Evolutionary conservation across 2,888 invertebrate species (phyloP), one percentile per base, ranked within the genome.

Genomic region (Dasysyrphus tricinctus): DNA sequence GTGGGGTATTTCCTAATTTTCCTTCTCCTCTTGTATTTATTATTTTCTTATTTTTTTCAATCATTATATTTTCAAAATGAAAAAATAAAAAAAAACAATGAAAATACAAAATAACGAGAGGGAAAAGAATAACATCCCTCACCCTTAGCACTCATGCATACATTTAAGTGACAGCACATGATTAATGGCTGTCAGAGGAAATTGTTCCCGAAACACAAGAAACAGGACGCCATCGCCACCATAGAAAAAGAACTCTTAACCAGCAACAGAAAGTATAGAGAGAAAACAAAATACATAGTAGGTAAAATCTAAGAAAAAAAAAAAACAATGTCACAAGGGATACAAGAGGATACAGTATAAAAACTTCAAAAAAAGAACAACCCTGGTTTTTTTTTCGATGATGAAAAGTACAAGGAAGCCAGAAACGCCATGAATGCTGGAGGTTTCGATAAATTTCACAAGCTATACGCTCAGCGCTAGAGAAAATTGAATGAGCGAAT

Each of bases 111-210:
- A 54, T 54, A 63, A 65, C 57, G 39, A 69, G 56, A 69, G 47
- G 34, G 37, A 39, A 24, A 72, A 39, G 37, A 69, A 80, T 78
- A 82, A 82, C 82, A 82, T 82, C 67, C 75, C 82, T 79, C 86
- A 79, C 82, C 86, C 86, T 79, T 61, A 61, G 78, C 75, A 75
- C 75, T 89, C 90, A 90, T 90, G 90, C 90, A 90, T 90, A 90
- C 88, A 89, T 90, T 90, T 89, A 89, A 89, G 89, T 92, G 93
- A 92, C 92, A 92, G 93, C 90, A 91, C 91, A 93, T 92, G 92
- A 92, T 92, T 92, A 92, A 92, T 92, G 93, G 92, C 92, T 92
- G 93, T 93, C 93, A 92, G 91, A 92, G 91, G 88, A 89, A 89
- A 89, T 89, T 89, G 89, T 88, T 88, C 84, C 75, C 83, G 73